These are phyloP conservation scores for Telmatochromis brichardi DNA, from an alignment of 2,113 vertebrate genomes.

Conservation along the genomic window DNA sequence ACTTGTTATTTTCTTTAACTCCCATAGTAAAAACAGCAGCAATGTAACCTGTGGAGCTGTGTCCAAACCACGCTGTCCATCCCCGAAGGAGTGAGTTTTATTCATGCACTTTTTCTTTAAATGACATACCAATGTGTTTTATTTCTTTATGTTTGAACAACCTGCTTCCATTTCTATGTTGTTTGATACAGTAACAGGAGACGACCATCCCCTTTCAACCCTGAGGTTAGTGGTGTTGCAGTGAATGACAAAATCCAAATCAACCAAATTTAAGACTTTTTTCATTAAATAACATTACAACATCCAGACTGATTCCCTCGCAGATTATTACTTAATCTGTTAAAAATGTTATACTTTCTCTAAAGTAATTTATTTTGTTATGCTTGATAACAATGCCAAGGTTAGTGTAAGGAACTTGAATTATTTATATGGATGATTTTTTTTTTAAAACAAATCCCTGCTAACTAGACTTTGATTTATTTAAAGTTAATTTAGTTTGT, in stretches of 20 bases:
- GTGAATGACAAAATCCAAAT: not conserved
- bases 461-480: not conserved
- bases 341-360: not conserved
- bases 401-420: not conserved
- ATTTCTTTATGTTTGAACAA: not conserved
- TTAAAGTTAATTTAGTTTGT: not conserved
- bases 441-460: not conserved
- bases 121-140: not conserved
- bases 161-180: not conserved
- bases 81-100: slow-evolving; percentile 6
- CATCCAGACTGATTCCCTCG: not conserved
- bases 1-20: not conserved
- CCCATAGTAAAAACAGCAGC: not conserved
- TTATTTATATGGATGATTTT: not conserved
- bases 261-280: not conserved
- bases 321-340: not conserved
- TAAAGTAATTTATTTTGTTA: not conserved
- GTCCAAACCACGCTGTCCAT: slow-evolving; percentile 1
- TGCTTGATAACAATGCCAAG: not conserved
- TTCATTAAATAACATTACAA: not conserved
- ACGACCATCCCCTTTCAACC: not conserved
- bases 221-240: not conserved
- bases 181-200: slow-evolving; percentile 1
- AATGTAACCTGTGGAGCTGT: not conserved
- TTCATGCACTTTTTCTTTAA: not conserved